Evolutionary conservation across 30 jellyfish, hydroid and myxozoan species (phyloP), one percentile per base, ranked within the genome.

Genomic region (Pelagia noctiluca): DNA sequence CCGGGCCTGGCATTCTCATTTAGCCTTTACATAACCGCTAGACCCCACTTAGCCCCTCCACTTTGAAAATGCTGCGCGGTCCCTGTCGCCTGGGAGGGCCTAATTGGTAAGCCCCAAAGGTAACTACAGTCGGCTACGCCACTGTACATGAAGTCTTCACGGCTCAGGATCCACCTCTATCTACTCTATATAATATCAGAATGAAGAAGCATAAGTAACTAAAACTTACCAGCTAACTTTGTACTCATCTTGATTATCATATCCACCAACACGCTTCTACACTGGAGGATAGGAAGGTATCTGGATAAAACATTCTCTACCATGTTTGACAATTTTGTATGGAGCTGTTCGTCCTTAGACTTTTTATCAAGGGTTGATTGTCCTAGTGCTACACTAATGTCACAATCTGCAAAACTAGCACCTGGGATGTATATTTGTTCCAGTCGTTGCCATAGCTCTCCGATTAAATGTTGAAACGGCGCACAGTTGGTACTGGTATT

Each of bases 111-210:
- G 57, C 57, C 57, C 57, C 8, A 42, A 42, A 42, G 16, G 57
- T 42, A 42, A 42, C 57, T 42, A 42, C 57, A 8, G 16, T 42
- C 57, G 16, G 57, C 57, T 42, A 42, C 57, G 8, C 57, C 57
- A 42, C 57, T 42, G 57, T 42, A 42, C 57, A 42, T 42, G 57
- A 42, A 42, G 57, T 42, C 57, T 42, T 42, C 57, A 42, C 57
- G 57, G 16, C 57, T 42, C 57, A 42, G 57, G 57, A 42, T 42
- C 57, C 57, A 42, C 57, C 57, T 16, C 57, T 42, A 42, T 42
- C 16, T 42, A 42, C 57, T 42, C 57, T 16, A 42, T 42, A 42
- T 42, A 42, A 42, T 42, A 42, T 5, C 57, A 42, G 57, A 42
- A 42, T 42, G 57, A 42, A n/a, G n/a, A n/a, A 42, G 57, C 57